Base-by-base conservation (phyloP, 2,797 vertebrate genomes). In the Lagodon rhomboides region DNA sequence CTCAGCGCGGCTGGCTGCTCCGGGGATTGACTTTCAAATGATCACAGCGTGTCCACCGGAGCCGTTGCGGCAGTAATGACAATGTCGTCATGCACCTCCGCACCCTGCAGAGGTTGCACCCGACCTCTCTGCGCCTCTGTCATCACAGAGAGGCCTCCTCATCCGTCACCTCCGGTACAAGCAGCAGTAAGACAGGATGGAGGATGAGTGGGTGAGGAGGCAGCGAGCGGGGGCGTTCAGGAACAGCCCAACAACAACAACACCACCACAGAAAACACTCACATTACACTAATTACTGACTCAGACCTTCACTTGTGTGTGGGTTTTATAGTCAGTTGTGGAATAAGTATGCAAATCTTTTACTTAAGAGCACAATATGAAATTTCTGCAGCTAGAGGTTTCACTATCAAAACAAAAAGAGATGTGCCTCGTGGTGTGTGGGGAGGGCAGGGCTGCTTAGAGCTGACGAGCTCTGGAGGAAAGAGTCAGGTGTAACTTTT, bases 31-130 rank as follows among this genome's bases (percentile, higher is more conserved):
- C 77, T 75, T 77, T 79, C 53, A 69, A 76, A 68, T 78, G 75
- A 77, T 82, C 75, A 12, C 77, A 74, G 58, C 74, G 5, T 53
- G 71, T 83, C 65, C 25, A 61, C 60, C 62, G 7, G 49, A 66
- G 84, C 66, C n/a, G 58, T 15, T 25, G 49, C 30, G 47, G 43
- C 66, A n/a, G 49, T 84, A 78, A 89, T 85, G 86, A 85, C 75
- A 34, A 49, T 12, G 12, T 34, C 46, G 51, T 78, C 64, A 74
- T 49, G 68, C 65, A 49, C 76, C 66, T 10, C 44, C 77, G 68
- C 69, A 64, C 75, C 82, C 81, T 76, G 80, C 77, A 84, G 77
- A 74, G 47, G 54, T 70, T 70, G 73, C 83, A 70, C 46, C 64
- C 44, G 17, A 61, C 54, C 44, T 66, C 41, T 72, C 58, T 67